Conservation (phyloP, 2,113 vertebrate species). For the Pipra filicauda region DNA sequence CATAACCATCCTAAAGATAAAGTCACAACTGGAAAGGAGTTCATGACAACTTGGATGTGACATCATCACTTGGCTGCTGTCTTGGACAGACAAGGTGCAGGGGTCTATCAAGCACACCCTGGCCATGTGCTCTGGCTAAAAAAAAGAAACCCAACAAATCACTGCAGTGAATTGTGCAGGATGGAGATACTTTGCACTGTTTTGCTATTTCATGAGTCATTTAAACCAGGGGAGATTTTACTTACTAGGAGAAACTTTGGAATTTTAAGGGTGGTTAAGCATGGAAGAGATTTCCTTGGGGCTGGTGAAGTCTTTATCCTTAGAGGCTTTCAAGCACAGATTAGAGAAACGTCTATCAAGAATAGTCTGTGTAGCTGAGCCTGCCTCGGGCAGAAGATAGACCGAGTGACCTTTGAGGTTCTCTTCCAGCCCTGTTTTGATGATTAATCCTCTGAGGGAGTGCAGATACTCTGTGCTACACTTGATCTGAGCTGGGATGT, state of each 20-base stretch:
- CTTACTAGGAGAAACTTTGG: neutral
- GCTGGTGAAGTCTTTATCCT: neutral
- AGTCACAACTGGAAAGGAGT: slow-evolving; percentile 74
- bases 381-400: slow-evolving; percentile 10
- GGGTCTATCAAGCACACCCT: slow-evolving; percentile 65
- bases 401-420: neutral
- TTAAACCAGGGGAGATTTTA: neutral
- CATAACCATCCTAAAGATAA: neutral
- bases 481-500: neutral
- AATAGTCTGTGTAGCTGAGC: neutral
- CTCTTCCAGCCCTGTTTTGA: neutral
- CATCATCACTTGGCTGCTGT: slow-evolving; percentile 64
- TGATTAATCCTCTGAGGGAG: neutral
- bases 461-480: neutral
- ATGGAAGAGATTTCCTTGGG: slow-evolving; percentile 2
- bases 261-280: neutral
- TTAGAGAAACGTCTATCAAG: neutral
- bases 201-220: neutral
- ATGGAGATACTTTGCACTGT: neutral
- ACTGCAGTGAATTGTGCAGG: neutral
- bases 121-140: neutral
- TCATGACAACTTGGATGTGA: slow-evolving; percentile 15
- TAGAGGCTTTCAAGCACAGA: neutral
- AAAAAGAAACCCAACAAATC: neutral
- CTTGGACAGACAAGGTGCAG: slow-evolving; percentile 74